Base-by-base conservation (phyloP, 2,113 vertebrate species). In the Gnathonemus longibarbis region DNA sequence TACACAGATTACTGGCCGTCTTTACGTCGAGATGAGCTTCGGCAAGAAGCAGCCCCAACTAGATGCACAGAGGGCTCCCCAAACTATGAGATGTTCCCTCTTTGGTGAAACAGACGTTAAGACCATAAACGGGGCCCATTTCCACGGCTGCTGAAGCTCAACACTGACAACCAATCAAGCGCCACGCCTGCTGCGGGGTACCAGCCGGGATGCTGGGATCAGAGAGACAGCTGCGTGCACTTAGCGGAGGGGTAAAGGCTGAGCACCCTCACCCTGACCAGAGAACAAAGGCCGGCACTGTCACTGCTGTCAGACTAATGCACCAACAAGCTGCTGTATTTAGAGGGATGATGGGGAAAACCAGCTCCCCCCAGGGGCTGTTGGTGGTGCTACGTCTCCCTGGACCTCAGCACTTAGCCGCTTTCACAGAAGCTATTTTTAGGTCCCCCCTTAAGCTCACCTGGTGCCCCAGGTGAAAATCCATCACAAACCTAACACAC, bases 161-260 rank as follows among this genome's bases (percentile, higher is more conserved):
- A n/a, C 19, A 52, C 24, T 48, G 58, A 46, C 17, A 66, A 89
- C 77, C 80, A 74, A 90, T 87, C 49, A 90, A n/a, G 66, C 19
- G n/a, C 13, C 8, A 86, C 21, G 21, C 21, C 39, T 24, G 31
- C 56, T 87, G 42, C 15, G 1, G 46, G 50, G 46, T 11, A 10
- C 80, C 19, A 50, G 66, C 13, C n/a, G 9, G n/a, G 7, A 66
- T 15, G 31, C 46, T 21, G 45, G 53, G 49, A 87, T 87, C 84
- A 87, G 17, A 87, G 21, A 27, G n/a, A 66, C 8, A 27, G 58
- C 24, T n/a, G 58, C 8, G 58, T 27, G n/a, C n/a, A 27, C 62
- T 66, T 66, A 66, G 7, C n/a, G 1, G 62, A 27, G 62, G 62
- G 9, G 10, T 66, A 66, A 27, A 66, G 62, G n/a, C 62, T 66